Evolutionary conservation across 2,888 invertebrate species (phyloP).

Genomic region (Drosophila prostipennis): DNA sequence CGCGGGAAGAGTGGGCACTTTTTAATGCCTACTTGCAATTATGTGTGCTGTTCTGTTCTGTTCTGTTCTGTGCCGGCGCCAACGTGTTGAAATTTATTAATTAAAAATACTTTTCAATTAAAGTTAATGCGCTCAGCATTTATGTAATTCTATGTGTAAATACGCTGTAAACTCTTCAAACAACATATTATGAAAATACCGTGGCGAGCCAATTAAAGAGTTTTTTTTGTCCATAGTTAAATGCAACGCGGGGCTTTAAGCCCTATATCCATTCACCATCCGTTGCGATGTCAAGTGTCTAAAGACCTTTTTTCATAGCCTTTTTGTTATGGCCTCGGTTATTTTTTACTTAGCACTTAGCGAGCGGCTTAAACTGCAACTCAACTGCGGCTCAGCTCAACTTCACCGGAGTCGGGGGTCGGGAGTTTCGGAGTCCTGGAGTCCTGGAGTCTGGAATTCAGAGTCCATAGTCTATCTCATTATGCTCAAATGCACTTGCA

Average conservation of each 20-base stretch:
- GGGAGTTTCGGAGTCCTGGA: neutral
- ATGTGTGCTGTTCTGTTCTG: constrained; percentile 48
- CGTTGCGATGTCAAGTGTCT: constrained; percentile 22
- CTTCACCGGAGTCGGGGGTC: neutral
- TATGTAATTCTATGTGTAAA: constrained; percentile 71
- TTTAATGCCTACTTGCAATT: constrained; percentile 69
- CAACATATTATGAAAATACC: constrained; percentile 34
- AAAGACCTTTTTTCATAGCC: constrained; percentile 6
- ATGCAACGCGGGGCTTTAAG: neutral
- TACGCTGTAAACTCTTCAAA: constrained; percentile 44
- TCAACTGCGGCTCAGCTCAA: constrained; percentile 20
- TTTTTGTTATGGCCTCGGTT: constrained; percentile 42
- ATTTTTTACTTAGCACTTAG: constrained; percentile 44
- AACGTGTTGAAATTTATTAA: constrained; percentile 74
- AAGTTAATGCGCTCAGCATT: constrained; percentile 70
- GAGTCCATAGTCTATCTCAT: constrained; percentile 28
- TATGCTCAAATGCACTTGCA: constrained; percentile 41
- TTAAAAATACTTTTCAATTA: constrained; percentile 78
- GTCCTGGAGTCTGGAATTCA: neutral
- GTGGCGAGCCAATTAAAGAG: constrained; percentile 55
- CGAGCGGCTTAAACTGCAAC: constrained; percentile 24
- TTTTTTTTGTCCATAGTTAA: constrained; percentile 14
- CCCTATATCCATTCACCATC: constrained; percentile 14
- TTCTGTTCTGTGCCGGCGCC: constrained; percentile 31
- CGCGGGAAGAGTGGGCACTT: constrained; percentile 22